Conservation (phyloP, 1,140 invertebrate genomes). For the Cotesia vestalis region DNA sequence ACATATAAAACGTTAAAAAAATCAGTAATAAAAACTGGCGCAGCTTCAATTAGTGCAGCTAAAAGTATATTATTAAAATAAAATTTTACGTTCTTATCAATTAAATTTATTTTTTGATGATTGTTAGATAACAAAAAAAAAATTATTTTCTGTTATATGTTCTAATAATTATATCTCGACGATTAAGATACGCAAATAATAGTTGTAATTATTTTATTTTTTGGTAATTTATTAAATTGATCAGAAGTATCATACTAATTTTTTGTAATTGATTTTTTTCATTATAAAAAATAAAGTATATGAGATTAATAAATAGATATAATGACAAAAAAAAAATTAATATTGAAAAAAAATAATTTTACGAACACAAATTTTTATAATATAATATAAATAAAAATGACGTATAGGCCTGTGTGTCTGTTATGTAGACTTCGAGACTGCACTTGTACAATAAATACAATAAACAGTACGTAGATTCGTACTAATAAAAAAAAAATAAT, state of each 20-base stretch:
- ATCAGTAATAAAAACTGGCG: no score
- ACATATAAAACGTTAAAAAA: no score
- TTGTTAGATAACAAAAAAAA: no score
- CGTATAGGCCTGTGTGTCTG: slow-evolving; percentile 15
- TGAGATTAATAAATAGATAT: background rate
- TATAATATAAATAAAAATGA: slow-evolving; percentile 1
- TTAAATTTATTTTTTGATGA: no score
- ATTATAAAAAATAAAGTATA: background rate
- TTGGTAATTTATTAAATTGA: no score
- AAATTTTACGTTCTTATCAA: no score
- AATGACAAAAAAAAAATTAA: no score
- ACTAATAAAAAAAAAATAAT: slow-evolving; percentile 19
- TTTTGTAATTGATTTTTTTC: background rate
- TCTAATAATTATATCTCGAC: no score
- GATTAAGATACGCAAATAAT: no score
- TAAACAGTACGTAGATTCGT: slow-evolving; percentile 9
- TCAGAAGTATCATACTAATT: background rate
- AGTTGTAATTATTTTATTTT: no score
- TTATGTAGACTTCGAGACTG: slow-evolving; percentile 32
- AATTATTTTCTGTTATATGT: background rate
- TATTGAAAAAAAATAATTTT: background rate
- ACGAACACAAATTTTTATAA: slow-evolving; percentile 2
- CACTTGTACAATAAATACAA: slow-evolving; percentile 35
- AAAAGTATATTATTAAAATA: no score
- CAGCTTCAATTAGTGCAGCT: slow-evolving; percentile 25